Evolutionary conservation across 2,113 vertebrate genomes (phyloP).

Genomic region (Siphamia tubifer): DNA sequence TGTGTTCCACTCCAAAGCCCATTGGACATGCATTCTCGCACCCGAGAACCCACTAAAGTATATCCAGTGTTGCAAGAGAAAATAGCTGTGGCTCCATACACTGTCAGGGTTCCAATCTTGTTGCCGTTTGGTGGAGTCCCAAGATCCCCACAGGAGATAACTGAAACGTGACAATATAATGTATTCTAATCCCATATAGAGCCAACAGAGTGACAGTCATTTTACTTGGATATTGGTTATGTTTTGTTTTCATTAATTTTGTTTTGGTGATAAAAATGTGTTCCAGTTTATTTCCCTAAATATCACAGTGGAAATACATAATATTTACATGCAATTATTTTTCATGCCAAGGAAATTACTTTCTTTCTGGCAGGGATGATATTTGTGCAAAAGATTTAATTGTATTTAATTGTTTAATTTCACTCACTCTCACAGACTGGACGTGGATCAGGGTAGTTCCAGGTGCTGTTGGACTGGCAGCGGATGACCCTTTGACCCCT

Average conservation of each 20-base stretch:
- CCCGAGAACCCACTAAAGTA: slow-evolving; percentile 93
- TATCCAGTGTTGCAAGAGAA: slow-evolving; percentile 98
- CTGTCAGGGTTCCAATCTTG: slow-evolving; percentile 92
- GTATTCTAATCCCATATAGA: background rate
- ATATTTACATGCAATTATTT: background rate
- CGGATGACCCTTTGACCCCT: slow-evolving; percentile 89
- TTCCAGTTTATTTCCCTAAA: background rate
- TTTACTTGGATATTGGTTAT: background rate
- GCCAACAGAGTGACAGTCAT: background rate
- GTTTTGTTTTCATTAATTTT: background rate
- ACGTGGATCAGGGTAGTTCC: slow-evolving; percentile 89
- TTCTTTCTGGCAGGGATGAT: background rate
- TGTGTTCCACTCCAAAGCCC: slow-evolving; percentile 96
- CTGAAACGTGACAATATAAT: slow-evolving; percentile 66
- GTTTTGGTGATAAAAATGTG: background rate
- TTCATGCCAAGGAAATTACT: background rate
- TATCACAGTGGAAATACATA: slow-evolving; percentile 1
- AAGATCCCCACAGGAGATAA: slow-evolving; percentile 95
- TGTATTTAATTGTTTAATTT: background rate
- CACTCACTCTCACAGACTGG: slow-evolving; percentile 92
- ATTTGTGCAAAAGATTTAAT: background rate
- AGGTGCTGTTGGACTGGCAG: slow-evolving; percentile 90
- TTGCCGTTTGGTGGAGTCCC: slow-evolving; percentile 91
- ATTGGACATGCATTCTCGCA: slow-evolving; percentile 95
- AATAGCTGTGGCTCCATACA: slow-evolving; percentile 93